phyloP scores from a whole-genome alignment of 2,113 vertebrate species.

The Salvelinus fontinalis region DNA sequence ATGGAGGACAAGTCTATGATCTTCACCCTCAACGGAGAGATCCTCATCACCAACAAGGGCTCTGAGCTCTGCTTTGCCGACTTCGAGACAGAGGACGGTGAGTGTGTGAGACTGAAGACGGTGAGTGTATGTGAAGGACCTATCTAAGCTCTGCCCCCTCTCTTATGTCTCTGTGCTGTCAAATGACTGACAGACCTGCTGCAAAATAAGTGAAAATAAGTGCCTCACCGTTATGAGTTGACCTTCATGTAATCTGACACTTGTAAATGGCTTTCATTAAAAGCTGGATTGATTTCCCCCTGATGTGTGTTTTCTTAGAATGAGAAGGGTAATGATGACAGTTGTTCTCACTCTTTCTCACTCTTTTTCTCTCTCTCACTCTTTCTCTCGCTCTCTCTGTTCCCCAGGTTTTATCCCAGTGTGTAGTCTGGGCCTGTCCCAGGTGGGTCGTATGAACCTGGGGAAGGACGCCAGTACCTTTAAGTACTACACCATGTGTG shows the following conservation, averaged over 20 bases:
- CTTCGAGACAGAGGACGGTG: slow-evolving; percentile 84
- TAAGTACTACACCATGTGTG: slow-evolving; percentile 97
- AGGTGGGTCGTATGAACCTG: slow-evolving; percentile 96
- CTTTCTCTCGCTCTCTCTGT: not conserved
- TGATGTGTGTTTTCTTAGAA: not conserved
- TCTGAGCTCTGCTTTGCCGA: slow-evolving; percentile 98
- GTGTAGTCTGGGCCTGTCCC: slow-evolving; percentile 88
- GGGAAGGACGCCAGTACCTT: slow-evolving; percentile 97
- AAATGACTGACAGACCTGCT: slow-evolving; percentile 13
- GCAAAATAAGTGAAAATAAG: slow-evolving; percentile 28
- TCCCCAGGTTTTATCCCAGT: slow-evolving; percentile 89
- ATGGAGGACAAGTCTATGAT: slow-evolving; percentile 98
- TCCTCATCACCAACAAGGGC: slow-evolving; percentile 96
- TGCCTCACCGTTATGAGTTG: slow-evolving; percentile 33
- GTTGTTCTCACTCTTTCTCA: not conserved
- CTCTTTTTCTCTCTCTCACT: not conserved
- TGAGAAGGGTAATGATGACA: not conserved
- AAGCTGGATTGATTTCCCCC: slow-evolving; percentile 26
- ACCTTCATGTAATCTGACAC: slow-evolving; percentile 49
- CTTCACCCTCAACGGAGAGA: slow-evolving; percentile 96
- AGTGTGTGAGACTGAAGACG: not conserved
- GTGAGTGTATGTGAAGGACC: not conserved
- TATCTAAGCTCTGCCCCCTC: not conserved
- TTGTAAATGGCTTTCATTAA: slow-evolving; percentile 47
- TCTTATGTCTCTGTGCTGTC: not conserved